Base-by-base conservation (phyloP, 2,797 vertebrate species). In the Pantherophis vulpinus region DNA sequence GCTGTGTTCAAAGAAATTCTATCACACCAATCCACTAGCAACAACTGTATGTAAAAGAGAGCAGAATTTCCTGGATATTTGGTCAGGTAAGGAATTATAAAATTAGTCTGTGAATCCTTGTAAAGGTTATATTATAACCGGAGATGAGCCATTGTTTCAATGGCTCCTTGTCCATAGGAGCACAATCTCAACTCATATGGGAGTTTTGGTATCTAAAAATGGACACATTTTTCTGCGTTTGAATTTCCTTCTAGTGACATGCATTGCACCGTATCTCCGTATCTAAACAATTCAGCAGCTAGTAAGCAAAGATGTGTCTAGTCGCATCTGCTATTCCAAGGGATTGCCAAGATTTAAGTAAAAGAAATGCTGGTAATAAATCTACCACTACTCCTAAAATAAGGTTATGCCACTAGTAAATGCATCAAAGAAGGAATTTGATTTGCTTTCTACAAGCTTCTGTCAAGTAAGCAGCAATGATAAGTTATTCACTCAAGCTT, bases 371-470 rank as follows among this genome's bases (percentile, higher is more conserved):
- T 27, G 56, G 70, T 27, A 90, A 93, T 23, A 27, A 90, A 90
- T 70, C 89, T 70, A 87, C 54, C 18, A 59, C 89, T 87, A 51
- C 89, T 93, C 83, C 59, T 56, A 87, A 90, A 86, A 59, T 70
- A 87, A 58, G 61, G 83, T 70, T 87, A 70, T 23, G 5, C 11
- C 87, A 51, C 56, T 55, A 90, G 83, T 55, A 58, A 59, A 42
- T 93, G 89, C 70, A 60, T 91, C 86, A 93, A 60, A 61, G 61
- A 56, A 91, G 37, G 7, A 61, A 61, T 90, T 70, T 90, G 92
- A 93, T 90, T 87, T 54, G 66, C 60, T 93, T 47, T 74, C 83
- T 32, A 74, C 42, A 66, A 59, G n/a, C 8, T 12, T 74, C 58
- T 87, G 61, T 59, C 79, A 87, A 70, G 20, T 14, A 86, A 87